Evolutionary conservation across 2,797 vertebrate genomes (phyloP), one percentile per base, ranked within the genome.

Genomic region (Champsocephalus gunnari): DNA sequence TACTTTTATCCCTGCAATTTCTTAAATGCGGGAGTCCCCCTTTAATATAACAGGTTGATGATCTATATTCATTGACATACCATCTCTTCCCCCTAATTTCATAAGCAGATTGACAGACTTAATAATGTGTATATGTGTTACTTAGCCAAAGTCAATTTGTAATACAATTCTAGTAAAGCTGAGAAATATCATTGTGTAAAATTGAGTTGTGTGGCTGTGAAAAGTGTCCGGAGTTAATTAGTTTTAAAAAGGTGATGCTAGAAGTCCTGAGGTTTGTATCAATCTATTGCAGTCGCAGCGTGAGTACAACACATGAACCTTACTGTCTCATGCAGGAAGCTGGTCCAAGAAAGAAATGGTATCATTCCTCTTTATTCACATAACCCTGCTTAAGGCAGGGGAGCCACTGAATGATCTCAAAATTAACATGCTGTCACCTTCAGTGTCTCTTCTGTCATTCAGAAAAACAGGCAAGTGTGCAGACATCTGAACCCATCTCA

Each of bases 401-500:
- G 88, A 92, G 89, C 84, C 92, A 93, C 91, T 73, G 49, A 83
- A 84, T 90, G 92, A 93, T 93, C 92, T 88, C 72, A 73, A 79
- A 89, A 93, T 92, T 91, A 93, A 89, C 93, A 93, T 92, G 89
- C 88, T 92, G 94, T 95, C 94, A 95, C 94, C 94, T 95, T 95
- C 92, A 86, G 89, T 86, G 89, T 90, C 92, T 91, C 79, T 90
- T 89, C 93, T 93, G 93, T 94, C 93, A 93, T 93, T 92, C 91
- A 90, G 90, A 88, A 90, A 93, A 92, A 90, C 83, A 81, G 91
- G 90, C 88, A 76, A 87, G 83, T 83, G 90, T 86, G 83, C 86
- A 90, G 89, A 91, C 91, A 83, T 68, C 82, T 92, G 90, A 94
- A 94, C 93, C 85, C 91, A 85, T 90, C 89, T 87, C 88, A 87